These are phyloP conservation scores for Ammodytes marinus DNA, from an alignment of 2,113 vertebrate species.

Conservation along the genomic window DNA sequence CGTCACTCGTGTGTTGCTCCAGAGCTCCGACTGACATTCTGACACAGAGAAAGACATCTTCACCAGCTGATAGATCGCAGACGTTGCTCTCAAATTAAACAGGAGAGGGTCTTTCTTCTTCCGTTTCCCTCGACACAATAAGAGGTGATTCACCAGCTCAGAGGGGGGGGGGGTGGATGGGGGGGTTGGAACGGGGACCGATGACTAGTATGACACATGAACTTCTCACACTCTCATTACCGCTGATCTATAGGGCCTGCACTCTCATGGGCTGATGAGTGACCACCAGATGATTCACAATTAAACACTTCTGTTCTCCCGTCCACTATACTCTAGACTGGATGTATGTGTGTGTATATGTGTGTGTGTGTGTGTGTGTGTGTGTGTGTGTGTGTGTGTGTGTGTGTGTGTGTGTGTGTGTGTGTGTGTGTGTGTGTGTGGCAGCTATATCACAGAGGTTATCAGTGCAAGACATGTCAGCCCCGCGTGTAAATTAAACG, in stretches of 20 bases:
- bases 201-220: conserved; percentile 62
- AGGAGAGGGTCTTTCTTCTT: conserved; percentile 26
- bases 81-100: conserved; percentile 32
- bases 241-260: conserved; percentile 54
- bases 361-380: no score
- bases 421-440: no score
- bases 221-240: conserved; percentile 62
- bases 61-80: conserved; percentile 48
- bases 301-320: conserved; percentile 46
- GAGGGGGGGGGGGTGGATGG: conserved; percentile 30
- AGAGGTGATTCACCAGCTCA: conserved; percentile 54
- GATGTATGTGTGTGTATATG: no score
- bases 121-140: conserved; percentile 9
- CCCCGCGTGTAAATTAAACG: conserved; percentile 57
- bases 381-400: no score
- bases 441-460: conserved; percentile 29
- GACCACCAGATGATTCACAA: conserved; percentile 63
- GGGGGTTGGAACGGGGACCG: conserved; percentile 14
- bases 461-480: conserved; percentile 27
- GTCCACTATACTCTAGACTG: neutral
- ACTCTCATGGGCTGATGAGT: conserved; percentile 41
- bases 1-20: conserved; percentile 20
- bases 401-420: no score
- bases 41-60: conserved; percentile 9
- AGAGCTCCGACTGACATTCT: conserved; percentile 20